Conservation (phyloP, 2,797 vertebrate species). For the Pteronotus mesoamericanus region DNA sequence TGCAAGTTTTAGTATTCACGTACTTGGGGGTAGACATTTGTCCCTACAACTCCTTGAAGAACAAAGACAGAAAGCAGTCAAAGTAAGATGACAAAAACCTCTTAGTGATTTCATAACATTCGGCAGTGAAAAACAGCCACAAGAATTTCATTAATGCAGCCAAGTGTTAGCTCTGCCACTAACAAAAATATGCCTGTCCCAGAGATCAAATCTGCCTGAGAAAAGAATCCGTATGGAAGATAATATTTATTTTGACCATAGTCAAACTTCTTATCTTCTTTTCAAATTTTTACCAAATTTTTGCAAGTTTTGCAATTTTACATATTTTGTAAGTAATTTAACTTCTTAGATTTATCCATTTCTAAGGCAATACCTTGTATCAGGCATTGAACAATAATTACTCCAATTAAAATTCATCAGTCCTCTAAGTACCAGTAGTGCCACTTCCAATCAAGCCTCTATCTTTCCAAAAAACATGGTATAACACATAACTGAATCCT, state of each 20-base stretch:
- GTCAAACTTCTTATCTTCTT: neutral
- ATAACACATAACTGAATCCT: neutral
- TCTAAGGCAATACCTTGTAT: neutral
- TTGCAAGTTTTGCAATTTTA: neutral
- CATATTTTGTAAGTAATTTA: neutral
- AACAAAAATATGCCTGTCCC: neutral
- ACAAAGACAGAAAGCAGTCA: neutral
- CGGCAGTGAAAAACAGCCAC: neutral
- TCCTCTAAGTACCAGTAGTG: neutral
- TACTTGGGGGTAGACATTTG: neutral
- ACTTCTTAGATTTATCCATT: neutral
- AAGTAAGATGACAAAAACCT: neutral
- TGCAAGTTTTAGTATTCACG: neutral
- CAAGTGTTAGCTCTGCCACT: neutral
- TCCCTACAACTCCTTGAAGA: neutral
- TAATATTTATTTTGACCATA: neutral
- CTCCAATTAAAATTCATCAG: neutral
- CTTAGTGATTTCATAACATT: neutral
- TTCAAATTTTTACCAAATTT: neutral
- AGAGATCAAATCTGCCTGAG: neutral
- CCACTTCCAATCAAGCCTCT: neutral
- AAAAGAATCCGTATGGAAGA: neutral
- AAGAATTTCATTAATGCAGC: neutral
- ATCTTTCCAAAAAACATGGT: neutral
- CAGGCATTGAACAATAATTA: too few species aligned